Conservation (phyloP, 2,797 vertebrate species). For the Premnoplex brunnescens region DNA sequence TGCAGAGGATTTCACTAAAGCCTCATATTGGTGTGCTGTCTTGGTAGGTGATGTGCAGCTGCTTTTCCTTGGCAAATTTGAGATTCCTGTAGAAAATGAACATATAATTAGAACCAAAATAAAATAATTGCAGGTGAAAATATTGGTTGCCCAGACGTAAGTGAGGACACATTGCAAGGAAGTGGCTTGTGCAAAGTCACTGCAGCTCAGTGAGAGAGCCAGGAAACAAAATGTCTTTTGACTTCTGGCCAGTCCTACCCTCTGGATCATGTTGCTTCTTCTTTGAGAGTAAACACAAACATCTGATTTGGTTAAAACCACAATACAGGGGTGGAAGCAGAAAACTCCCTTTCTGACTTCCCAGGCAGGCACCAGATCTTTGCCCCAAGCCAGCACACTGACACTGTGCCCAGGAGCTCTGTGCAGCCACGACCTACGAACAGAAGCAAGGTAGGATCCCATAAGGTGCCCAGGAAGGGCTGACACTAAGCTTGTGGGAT, state of each 20-base stretch:
- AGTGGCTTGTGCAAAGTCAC: background rate
- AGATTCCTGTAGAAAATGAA: background rate
- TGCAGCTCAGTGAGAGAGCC: background rate
- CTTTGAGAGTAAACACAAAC: background rate
- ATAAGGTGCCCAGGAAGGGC: background rate
- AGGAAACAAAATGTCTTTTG: conserved; percentile 41
- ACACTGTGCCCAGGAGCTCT: rapidly evolving
- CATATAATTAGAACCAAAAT: background rate
- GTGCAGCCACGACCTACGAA: rapidly evolving
- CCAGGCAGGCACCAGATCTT: background rate
- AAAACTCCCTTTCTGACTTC: background rate
- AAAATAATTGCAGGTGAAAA: background rate
- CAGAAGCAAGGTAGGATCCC: background rate
- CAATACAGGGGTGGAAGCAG: background rate
- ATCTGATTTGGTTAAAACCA: background rate
- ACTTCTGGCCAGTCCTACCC: background rate
- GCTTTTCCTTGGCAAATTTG: background rate
- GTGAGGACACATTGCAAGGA: background rate
- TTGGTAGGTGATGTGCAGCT: background rate
- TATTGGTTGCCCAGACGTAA: background rate
- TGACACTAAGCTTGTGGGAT: background rate
- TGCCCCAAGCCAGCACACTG: background rate
- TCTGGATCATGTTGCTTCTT: background rate
- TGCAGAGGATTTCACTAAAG: background rate
- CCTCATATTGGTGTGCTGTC: background rate